Evolutionary conservation across 1,140 invertebrate species (phyloP), one percentile per base, ranked within the genome.

Genomic region (Sitobion miscanthi): DNA sequence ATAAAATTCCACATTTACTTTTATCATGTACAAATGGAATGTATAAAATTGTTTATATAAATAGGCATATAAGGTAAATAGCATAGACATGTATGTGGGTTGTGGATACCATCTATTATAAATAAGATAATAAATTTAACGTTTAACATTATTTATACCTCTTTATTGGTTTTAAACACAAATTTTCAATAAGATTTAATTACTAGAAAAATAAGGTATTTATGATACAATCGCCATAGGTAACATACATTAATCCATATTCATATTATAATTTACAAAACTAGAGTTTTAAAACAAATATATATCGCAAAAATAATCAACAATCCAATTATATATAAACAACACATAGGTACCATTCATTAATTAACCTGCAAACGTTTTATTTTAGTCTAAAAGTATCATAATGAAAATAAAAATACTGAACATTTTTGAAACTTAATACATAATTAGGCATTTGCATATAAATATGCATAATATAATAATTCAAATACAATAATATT

Each of bases 401-500:
- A 45, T 45, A 90, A 90, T n/a, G 54, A 90, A 90, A 90, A 69
- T 62, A 45, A 90, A 42, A 90, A 90, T 69, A 90, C 89, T 62
- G 57, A 42, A 45, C 69, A 30, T 69, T 62, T 30, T 45, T 69
- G 20, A 69, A 35, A 57, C 54, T 89, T 45, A 90, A 90, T 54
- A 5, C 3, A 69, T 45, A 45, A 52, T 23, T 69, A 90, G 30
- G 57, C n/a, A 90, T 90, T 69, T 89, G 35, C 45, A 42, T 62
- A 90, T 62, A 38, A 35, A 52, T 42, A 62, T 62, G 30, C 9
- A 42, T n/a, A 62, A 38, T 45, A 62, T 45, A 62, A n/a, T 90
- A 62, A 62, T 90, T 69, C 11, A 62, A 30, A 90, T 62, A 47
- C 1, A 62, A 69, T 90, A 90, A 90, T 23, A 90, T 90, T n/a